Evolutionary conservation across 2,113 vertebrate species (phyloP).

Genomic region (Tupaia tana): DNA sequence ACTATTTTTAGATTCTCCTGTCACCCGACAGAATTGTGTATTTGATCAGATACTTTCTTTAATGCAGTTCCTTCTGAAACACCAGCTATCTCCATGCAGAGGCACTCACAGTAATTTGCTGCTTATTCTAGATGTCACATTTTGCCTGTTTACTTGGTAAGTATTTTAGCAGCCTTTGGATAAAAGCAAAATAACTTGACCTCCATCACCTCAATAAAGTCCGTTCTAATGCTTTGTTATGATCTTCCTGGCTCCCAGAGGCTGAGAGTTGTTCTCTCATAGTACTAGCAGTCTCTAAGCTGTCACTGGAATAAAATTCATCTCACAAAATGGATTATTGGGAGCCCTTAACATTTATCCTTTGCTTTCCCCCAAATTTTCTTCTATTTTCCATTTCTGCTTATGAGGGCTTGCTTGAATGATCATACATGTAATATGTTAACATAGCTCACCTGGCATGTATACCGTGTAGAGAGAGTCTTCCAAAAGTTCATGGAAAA

Average conservation of each 20-base stretch:
- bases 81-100: not conserved
- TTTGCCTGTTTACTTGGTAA: not conserved
- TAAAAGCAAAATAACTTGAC: constrained; percentile 33
- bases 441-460: not conserved
- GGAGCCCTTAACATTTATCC: not conserved
- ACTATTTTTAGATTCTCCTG: constrained; percentile 52
- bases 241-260: not conserved
- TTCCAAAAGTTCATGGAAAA: no score
- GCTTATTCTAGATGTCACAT: not conserved
- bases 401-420: not conserved
- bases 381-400: not conserved
- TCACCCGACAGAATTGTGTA: not conserved
- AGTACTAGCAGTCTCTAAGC: not conserved
- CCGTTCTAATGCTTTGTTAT: not conserved
- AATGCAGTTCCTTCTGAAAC: constrained; percentile 40
- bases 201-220: not conserved
- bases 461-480: not conserved
- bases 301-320: not conserved
- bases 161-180: not conserved
- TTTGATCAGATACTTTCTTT: constrained; percentile 52
- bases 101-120: not conserved
- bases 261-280: not conserved
- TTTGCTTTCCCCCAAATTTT: not conserved
- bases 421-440: not conserved
- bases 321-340: not conserved